Evolutionary conservation across 1,140 invertebrate genomes (phyloP).

Genomic region (Drosophila mojavensis): DNA sequence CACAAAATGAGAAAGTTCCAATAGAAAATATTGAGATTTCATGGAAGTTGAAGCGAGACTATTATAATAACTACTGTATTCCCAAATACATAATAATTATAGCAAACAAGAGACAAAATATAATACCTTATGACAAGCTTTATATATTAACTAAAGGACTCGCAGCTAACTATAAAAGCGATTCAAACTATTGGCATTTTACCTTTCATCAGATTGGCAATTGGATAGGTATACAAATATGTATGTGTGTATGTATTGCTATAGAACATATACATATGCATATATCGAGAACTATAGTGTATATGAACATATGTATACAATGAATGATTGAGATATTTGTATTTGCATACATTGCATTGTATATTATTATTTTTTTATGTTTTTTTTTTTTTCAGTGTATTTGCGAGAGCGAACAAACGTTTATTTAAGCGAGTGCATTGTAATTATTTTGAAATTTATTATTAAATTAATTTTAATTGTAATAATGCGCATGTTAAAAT

Average conservation of each 20-base stretch:
- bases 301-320: conserved; percentile 28
- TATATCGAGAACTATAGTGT: too few relatives aligned
- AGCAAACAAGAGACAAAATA: too few relatives aligned
- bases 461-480: conserved; percentile 84
- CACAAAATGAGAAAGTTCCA: too few relatives aligned
- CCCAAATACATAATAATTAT: too few relatives aligned
- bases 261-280: conserved; percentile 11
- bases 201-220: conserved; percentile 60
- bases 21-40: too few relatives aligned
- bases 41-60: too few relatives aligned
- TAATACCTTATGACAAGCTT: too few relatives aligned
- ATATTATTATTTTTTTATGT: background rate
- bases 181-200: conserved; percentile 43
- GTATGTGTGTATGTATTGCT: background rate
- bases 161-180: background rate
- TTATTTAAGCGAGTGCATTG: conserved; percentile 82
- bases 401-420: conserved; percentile 39
- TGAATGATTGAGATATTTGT: conserved; percentile 7
- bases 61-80: too few relatives aligned
- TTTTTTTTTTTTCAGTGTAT: conserved; percentile 19
- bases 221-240: conserved; percentile 13
- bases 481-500: conserved; percentile 81
- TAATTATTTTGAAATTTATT: conserved; percentile 84
- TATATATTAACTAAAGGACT: too few relatives aligned
- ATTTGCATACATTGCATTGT: conserved; percentile 7